phyloP scores from a whole-genome alignment of 2,113 vertebrate genomes.

The Cyanoderma ruficeps region DNA sequence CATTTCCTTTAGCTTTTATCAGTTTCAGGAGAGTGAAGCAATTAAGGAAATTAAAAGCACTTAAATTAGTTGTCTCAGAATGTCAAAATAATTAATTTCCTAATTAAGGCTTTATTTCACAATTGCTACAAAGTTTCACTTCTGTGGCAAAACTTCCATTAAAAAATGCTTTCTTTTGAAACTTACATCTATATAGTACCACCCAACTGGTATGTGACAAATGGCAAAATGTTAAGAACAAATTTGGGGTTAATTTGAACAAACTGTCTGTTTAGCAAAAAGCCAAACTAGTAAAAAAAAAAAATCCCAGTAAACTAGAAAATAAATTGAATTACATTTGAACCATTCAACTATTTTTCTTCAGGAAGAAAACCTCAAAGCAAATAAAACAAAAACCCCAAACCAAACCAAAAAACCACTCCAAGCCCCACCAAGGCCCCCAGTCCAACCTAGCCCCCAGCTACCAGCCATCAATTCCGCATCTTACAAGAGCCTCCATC shows the following conservation, averaged over 20 bases:
- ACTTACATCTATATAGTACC: not conserved
- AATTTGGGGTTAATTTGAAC: not conserved
- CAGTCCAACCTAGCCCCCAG: fast-evolving
- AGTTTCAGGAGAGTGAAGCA: not conserved
- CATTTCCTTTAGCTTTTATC: not conserved
- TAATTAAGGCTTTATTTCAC: not conserved
- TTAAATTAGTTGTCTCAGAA: not conserved
- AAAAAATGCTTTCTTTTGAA: not conserved
- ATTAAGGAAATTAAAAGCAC: not conserved
- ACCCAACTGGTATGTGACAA: not conserved
- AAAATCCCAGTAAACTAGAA: not conserved
- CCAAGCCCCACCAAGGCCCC: not conserved
- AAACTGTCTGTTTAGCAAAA: not conserved
- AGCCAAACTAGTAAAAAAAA: not conserved
- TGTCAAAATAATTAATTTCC: not conserved
- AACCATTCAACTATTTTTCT: not conserved
- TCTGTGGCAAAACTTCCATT: not conserved
- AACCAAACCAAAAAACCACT: not conserved
- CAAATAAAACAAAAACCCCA: not conserved
- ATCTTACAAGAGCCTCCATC: not conserved
- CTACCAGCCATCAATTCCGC: not conserved
- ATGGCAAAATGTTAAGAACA: not conserved
- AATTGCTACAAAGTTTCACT: not conserved
- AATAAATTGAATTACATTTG: not conserved
- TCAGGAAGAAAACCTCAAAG: not conserved